Evolutionary conservation across 2,888 invertebrate species (phyloP), one percentile per base, ranked within the genome.

Genomic region (Aphodius granarius): DNA sequence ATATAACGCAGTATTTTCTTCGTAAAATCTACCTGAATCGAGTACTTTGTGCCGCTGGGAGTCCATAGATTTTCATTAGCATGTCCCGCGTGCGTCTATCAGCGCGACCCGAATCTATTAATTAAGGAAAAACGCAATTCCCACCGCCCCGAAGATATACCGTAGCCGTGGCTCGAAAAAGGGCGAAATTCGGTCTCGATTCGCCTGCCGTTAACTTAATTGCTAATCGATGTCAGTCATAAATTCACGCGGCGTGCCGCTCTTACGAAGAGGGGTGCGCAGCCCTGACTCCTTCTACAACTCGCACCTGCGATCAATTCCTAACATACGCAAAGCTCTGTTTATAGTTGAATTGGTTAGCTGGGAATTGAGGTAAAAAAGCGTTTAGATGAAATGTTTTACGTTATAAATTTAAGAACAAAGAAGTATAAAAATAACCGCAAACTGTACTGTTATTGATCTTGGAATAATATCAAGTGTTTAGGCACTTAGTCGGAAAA

Each of bases 221-320:
- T 20, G 68, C 68, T 68, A 68, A 68, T 68, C 68, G 68, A 68
- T 68, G 68, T 68, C 68, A 68, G 68, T 68, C 68, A 68, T 68
- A 68, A 68, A 68, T 68, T 20, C 68, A 20, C 19, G 20, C 19
- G 68, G 68, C 68, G 43, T 43, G 43, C 43, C 43, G 43, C 43
- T 43, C 43, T 43, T 13, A 13, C 43, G 43, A 43, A 43, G 9
- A 6, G 43, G 43, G 43, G 43, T 43, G 43, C 43, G 43, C 43
- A 43, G 9, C 43, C 43, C 43, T 43, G 43, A 43, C 1, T 43
- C 43, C 43, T 43, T 43, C 43, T 43, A 13, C 13, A 43, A 6
- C 43, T 43, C 68, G 68, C 20, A 22, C 21, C 68, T 22, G n/a
- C 68, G 68, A 68, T 68, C 68, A 68, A 68, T 68, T 68, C 68